Base-by-base conservation (phyloP, 2,797 vertebrate species). In the Passerculus sandwichensis region DNA sequence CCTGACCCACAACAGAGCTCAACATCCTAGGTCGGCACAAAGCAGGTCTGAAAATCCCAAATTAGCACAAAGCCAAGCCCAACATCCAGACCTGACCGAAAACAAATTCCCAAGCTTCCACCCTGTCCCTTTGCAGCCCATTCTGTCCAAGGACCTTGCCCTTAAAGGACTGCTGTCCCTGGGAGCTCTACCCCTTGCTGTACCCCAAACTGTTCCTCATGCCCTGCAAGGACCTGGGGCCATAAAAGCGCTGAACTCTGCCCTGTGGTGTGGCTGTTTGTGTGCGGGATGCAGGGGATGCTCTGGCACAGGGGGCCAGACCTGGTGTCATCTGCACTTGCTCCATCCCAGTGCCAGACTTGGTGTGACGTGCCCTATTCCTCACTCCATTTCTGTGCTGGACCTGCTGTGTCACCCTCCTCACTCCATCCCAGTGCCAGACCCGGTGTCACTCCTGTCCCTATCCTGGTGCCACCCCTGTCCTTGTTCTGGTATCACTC, bases 221-320 rank as follows among this genome's bases (percentile, higher is more conserved):
- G 6, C 65, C 53, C 42, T 7, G 15, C 0, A 1, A 57, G 66
- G 22, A 10, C 25, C 14, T 30, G 69, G 29, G 30, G 23, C 85
- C 34, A 92, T 95, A 91, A 94, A 94, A 51, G 18, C 36, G 25
- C 47, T 91, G 61, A 91, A 87, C 30, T 22, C 14, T 56, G 10
- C 44, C n/a, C 26, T 44, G 76, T 76, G 3, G 65, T 87, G 44
- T 89, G 81, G 10, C 60, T 93, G 38, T 89, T 83, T 91, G 20
- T 78, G 26, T 16, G 13, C 48, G 30, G 30, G 13, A 23, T 22
- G 18, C 25, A 7, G 30, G 40, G 20, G 8, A 42, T 0, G 0
- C 10, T 12, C 13, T 9, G 2, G 42, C 22, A 7, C 9, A 9
- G 29, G 30, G 8, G 17, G 10, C 27, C 56, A 62, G 27, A 57